Evolutionary conservation across 2,888 invertebrate genomes (phyloP).

Genomic region (Drepana falcataria): DNA sequence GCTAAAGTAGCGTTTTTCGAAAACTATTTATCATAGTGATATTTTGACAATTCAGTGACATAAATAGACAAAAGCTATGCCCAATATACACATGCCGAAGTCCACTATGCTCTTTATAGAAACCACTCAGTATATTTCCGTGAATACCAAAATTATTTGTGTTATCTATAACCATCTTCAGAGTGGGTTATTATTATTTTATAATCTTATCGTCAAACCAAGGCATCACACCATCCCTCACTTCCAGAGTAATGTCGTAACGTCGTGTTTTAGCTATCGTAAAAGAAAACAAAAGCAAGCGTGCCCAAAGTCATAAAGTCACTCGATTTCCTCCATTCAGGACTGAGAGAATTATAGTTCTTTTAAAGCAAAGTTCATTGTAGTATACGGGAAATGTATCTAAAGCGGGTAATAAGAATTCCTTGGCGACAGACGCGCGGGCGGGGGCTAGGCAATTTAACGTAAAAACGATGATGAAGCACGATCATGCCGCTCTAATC

Average conservation of each 20-base stretch:
- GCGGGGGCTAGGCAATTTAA: slow-evolving; percentile 48
- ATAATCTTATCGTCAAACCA: slow-evolving; percentile 35
- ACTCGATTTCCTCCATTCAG: slow-evolving; percentile 62
- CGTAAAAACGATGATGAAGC: slow-evolving; percentile 70
- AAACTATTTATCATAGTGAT: too few species aligned
- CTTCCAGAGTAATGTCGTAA: slow-evolving; percentile 52
- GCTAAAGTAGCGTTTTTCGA: too few species aligned
- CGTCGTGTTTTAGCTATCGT: slow-evolving; percentile 55
- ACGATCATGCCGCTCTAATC: slow-evolving; percentile 59
- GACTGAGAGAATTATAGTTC: slow-evolving; percentile 65
- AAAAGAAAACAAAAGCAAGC: slow-evolving; percentile 62
- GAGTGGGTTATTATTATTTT: slow-evolving; percentile 23
- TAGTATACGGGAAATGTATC: slow-evolving; percentile 57
- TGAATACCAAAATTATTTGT: slow-evolving; percentile 1
- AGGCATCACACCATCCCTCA: slow-evolving; percentile 45
- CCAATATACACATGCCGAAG: too few species aligned
- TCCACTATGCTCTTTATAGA: slow-evolving; percentile 7
- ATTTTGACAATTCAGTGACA: too few species aligned
- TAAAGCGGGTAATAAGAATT: slow-evolving; percentile 63
- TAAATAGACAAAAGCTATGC: too few species aligned
- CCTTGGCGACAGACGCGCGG: slow-evolving; percentile 39
- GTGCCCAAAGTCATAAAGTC: slow-evolving; percentile 60
- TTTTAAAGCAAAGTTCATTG: slow-evolving; percentile 58
- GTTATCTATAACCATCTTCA: slow-evolving; percentile 1
- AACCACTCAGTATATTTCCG: neutral